phyloP scores from a whole-genome alignment of 2,888 invertebrate genomes.

The Nebria brevicollis region DNA sequence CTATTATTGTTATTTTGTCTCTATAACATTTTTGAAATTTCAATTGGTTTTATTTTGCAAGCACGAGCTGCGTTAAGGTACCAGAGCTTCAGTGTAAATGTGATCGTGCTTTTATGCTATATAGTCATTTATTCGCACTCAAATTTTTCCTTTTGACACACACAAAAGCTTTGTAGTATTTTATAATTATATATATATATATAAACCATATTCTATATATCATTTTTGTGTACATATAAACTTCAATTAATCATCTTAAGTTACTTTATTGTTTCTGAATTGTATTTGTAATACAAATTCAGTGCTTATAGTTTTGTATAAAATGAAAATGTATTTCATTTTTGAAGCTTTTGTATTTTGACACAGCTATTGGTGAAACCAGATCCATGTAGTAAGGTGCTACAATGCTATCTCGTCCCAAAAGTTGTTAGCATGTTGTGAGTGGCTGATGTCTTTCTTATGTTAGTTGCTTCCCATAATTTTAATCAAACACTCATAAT shows the following conservation, averaged over 20 bases:
- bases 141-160: conserved; percentile 45
- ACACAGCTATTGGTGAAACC: conserved; percentile 47
- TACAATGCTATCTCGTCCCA: conserved; percentile 61
- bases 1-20: conserved; percentile 43
- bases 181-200: conserved; percentile 33
- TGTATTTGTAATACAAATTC: too few species aligned
- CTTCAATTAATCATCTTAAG: not conserved
- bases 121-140: conserved; percentile 49
- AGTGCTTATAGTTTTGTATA: not conserved
- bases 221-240: conserved; percentile 7
- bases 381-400: conserved; percentile 53
- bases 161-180: conserved; percentile 48
- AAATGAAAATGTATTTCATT: conserved; percentile 26
- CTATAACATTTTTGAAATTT: conserved; percentile 31
- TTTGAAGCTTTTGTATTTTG: conserved; percentile 52
- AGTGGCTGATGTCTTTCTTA: conserved; percentile 57
- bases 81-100: conserved; percentile 59
- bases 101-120: conserved; percentile 57
- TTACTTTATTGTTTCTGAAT: not conserved
- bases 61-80: conserved; percentile 55
- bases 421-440: conserved; percentile 67
- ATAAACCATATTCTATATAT: conserved; percentile 4
- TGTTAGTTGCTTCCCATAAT: conserved; percentile 30
- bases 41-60: conserved; percentile 44
- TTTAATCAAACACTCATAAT: conserved; percentile 15